phyloP scores from a whole-genome alignment of 2,888 invertebrate genomes.

The Dicyrtomina minuta region DNA sequence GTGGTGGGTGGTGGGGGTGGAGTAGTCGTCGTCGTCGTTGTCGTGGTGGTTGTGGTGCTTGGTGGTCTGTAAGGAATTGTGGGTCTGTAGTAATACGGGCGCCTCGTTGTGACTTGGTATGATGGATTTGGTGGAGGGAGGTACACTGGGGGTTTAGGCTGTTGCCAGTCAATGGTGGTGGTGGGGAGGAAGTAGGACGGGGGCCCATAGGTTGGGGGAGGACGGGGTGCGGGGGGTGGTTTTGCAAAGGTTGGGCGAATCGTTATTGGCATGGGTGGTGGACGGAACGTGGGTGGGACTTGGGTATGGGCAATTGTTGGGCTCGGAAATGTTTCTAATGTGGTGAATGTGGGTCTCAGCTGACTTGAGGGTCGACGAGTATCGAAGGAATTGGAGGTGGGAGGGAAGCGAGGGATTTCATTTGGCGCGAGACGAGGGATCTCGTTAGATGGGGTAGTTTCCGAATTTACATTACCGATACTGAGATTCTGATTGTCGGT shows the following conservation, averaged over 20 bases:
- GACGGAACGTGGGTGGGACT: constrained; percentile 7
- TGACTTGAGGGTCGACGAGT: background rate
- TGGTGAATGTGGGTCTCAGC: constrained; percentile 1
- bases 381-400: background rate
- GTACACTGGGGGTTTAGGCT: constrained; percentile 30
- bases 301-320: constrained; percentile 13
- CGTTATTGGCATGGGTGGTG: constrained; percentile 17
- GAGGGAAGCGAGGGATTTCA: constrained; percentile 13
- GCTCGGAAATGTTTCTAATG: no score
- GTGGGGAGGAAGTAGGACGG: constrained; percentile 28
- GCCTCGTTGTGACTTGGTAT: constrained; percentile 14
- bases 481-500: constrained; percentile 32
- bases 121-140: background rate
- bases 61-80: constrained; percentile 30
- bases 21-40: constrained; percentile 33
- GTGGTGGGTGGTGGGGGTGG: constrained; percentile 31
- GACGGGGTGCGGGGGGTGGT: constrained; percentile 15
- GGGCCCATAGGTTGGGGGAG: constrained; percentile 4
- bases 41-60: constrained; percentile 29
- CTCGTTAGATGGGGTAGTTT: constrained; percentile 50
- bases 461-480: constrained; percentile 29
- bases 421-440: constrained; percentile 47
- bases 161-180: constrained; percentile 25
- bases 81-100: constrained; percentile 25
- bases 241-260: constrained; percentile 11